A percentile compares a stretch with the other conserved stretches of the same genome.
Conservation (phyloP, 2,113 vertebrate genomes). For the Tautogolabrus adspersus region DNA sequence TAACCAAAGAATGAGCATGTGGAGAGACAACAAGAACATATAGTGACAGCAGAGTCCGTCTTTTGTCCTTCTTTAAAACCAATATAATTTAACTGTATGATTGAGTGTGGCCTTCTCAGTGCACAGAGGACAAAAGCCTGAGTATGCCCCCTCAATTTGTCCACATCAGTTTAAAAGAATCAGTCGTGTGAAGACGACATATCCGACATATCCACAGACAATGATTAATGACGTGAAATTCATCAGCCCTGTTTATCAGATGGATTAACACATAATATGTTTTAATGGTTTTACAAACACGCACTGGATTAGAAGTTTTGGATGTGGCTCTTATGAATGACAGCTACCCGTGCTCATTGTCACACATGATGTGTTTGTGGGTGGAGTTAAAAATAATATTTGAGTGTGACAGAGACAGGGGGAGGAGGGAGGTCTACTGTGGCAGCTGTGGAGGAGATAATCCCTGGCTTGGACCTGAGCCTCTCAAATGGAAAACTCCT, state of each 20-base stretch:
- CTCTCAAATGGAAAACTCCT: constrained; percentile 68
- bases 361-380: constrained; percentile 13
- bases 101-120: no score
- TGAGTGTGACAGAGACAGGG: constrained; percentile 25
- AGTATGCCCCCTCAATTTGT: not conserved
- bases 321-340: not conserved
- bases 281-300: not conserved
- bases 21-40: not conserved
- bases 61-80: no score
- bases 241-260: not conserved
- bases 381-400: constrained; percentile 37
- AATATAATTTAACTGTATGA: no score
- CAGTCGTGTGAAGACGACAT: not conserved
- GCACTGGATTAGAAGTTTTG: not conserved
- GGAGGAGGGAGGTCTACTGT: constrained; percentile 24
- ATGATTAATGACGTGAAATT: not conserved
- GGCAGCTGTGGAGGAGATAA: constrained; percentile 82
- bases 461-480: constrained; percentile 59
- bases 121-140: no score
- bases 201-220: not conserved
- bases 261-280: not conserved
- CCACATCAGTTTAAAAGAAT: not conserved
- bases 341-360: constrained; percentile 21
- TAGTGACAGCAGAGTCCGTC: not conserved
- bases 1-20: not conserved